These are phyloP conservation scores for Stenotaenia linearis DNA, from an alignment of 2,888 invertebrate genomes.

Conservation along the genomic window DNA sequence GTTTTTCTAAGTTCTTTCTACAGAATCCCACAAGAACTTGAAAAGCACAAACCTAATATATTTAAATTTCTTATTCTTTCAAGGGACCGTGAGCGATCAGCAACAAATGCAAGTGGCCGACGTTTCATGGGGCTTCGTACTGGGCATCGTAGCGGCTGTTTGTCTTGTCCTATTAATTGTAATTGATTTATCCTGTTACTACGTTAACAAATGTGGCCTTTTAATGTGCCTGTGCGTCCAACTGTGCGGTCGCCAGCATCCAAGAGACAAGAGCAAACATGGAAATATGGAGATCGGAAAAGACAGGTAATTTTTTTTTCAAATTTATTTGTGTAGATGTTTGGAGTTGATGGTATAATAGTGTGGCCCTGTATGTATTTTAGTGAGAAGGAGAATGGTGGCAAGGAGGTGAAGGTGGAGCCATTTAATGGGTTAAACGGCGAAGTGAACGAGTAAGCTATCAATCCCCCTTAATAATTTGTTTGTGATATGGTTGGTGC, in stretches of 20 bases:
- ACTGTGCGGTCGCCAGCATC: conserved; percentile 39
- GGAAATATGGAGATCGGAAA: conserved; percentile 37
- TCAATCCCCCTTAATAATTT: background rate
- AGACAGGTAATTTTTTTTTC: conserved; percentile 22
- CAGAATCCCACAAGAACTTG: too few species aligned
- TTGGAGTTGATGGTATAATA: background rate
- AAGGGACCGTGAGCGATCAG: conserved; percentile 30
- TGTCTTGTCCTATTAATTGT: conserved; percentile 65
- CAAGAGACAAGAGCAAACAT: conserved; percentile 41
- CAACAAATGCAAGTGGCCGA: conserved; percentile 22
- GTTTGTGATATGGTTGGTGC: background rate
- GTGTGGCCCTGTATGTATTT: background rate
- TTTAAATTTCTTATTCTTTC: conserved; percentile 7
- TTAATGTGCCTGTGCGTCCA: conserved; percentile 45
- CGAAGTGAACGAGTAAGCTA: conserved; percentile 27
- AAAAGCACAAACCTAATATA: too few species aligned
- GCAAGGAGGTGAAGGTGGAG: conserved; percentile 31
- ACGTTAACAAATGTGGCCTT: conserved; percentile 56
- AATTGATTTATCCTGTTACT: conserved; percentile 77
- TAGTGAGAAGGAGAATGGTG: conserved; percentile 31
- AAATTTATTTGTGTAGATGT: background rate
- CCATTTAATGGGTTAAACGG: conserved; percentile 29
- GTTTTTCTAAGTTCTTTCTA: too few species aligned
- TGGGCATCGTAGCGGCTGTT: conserved; percentile 75
- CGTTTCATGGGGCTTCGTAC: conserved; percentile 56